These are phyloP conservation scores for Xiphorhynchus erythropygius DNA, from an alignment of 2,797 vertebrate species.

Conservation along the genomic window DNA sequence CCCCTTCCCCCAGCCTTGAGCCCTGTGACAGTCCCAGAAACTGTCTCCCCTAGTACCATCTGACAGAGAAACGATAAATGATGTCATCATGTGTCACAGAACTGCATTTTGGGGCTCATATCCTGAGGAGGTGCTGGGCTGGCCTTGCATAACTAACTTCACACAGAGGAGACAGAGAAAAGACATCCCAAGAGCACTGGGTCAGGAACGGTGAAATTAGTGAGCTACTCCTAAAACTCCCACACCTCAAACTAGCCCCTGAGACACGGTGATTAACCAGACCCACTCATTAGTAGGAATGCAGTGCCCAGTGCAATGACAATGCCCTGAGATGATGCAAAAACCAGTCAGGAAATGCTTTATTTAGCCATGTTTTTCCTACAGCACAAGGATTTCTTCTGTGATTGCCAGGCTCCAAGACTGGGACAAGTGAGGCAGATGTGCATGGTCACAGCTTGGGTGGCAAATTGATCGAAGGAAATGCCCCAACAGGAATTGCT, in stretches of 20 bases:
- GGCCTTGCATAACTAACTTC: neutral
- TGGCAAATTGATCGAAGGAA: neutral
- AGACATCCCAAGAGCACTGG: neutral
- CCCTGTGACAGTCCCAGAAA: neutral
- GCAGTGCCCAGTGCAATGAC: neutral
- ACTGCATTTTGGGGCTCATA: neutral
- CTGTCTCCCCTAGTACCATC: too few species aligned
- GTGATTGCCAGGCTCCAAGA: neutral
- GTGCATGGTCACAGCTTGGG: neutral
- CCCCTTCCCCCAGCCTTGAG: neutral
- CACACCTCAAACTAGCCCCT: neutral
- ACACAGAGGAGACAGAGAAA: fast-evolving
- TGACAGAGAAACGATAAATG: neutral
- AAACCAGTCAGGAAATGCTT: neutral
- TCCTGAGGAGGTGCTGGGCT: neutral
- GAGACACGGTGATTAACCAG: neutral
- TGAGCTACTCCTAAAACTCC: neutral
- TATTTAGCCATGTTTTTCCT: neutral
- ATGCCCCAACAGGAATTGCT: neutral
- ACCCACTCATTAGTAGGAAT: neutral
- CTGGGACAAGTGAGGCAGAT: neutral
- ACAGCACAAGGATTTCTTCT: neutral
- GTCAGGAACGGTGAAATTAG: neutral
- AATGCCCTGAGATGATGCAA: neutral
- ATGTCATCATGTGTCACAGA: neutral